phyloP scores from a whole-genome alignment of 37 sponge, comb jelly and placozoan species.

The Bolinopsis microptera region DNA sequence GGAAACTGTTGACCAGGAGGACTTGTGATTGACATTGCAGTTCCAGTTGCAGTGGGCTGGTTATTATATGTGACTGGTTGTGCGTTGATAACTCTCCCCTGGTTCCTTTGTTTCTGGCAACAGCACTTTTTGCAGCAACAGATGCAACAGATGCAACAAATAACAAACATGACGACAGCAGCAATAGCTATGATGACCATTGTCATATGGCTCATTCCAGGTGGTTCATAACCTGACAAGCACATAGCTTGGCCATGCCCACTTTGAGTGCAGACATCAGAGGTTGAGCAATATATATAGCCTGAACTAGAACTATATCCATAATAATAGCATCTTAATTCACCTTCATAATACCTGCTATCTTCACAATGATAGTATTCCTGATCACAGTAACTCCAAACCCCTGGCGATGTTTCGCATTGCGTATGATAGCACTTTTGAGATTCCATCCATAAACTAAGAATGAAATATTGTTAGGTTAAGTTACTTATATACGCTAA shows the following conservation, averaged over 20 bases:
- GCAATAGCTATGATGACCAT: not conserved
- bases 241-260: too few species aligned
- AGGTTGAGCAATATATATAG: too few species aligned
- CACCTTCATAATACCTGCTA: too few species aligned
- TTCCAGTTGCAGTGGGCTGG: not conserved
- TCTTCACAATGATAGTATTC: not conserved
- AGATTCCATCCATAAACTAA: too few species aligned
- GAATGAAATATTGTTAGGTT: too few species aligned
- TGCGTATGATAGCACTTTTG: not conserved
- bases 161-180: not conserved
- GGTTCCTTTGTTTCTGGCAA: not conserved
- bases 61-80: not conserved
- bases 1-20: not conserved
- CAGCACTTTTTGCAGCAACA: not conserved
- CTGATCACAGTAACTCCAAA: not conserved
- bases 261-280: too few species aligned
- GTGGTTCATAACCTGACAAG: not conserved
- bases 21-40: not conserved
- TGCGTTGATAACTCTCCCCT: slow-evolving; percentile 17
- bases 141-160: not conserved
- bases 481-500: too few species aligned
- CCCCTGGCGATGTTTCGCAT: not conserved
- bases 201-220: not conserved
- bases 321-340: too few species aligned
- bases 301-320: too few species aligned